Base-by-base conservation (phyloP, 2,113 vertebrate genomes). In the Rhodinocichla rosea region DNA sequence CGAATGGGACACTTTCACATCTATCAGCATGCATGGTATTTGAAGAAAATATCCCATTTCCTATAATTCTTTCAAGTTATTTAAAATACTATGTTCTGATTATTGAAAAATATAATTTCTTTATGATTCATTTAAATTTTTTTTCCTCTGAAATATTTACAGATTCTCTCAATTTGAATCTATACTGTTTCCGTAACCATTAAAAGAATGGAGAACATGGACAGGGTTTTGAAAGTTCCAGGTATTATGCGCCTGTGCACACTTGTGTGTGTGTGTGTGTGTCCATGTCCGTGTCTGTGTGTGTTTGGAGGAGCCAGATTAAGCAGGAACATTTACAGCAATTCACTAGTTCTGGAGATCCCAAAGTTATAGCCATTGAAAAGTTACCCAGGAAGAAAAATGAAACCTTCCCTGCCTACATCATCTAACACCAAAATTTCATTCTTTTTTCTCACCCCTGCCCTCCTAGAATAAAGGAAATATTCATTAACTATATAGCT, bases 251-350 rank as follows among this genome's bases (percentile, higher is more conserved):
- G 6, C n/a, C 28, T 21, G 9, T 19, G 13, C 6, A 57, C 1
- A 2, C 1, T 1, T 39, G 2, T 21, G 11, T 42, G 19, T 37
- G 4, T 22, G 28, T 18, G 28, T n/a, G 5, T 28, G 13, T 65
- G 42, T 37, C 13, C 2, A 0, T 37, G 16, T 26, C 4, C 37
- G 9, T 13, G 4, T 56, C 6, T 33, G 47, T 47, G 47, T 26
- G 5, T 10, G 17, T 5, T 9, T 57, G 13, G 33, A 63, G 33
- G 13, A 80, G 23, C 2, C 50, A 71, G 27, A 14, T 30, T 73
- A 45, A 60, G 19, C 33, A 80, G 44, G 52, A 70, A 50, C 15
- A 14, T 0, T 1, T 42, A 23, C 16, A 59, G 19, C 17, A 60
- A 23, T 65, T 86, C 32, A 17, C 10, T 53, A 19, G 5, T 80